Conservation (phyloP, 1,140 invertebrate species). For the Vanessa atalanta region DNA sequence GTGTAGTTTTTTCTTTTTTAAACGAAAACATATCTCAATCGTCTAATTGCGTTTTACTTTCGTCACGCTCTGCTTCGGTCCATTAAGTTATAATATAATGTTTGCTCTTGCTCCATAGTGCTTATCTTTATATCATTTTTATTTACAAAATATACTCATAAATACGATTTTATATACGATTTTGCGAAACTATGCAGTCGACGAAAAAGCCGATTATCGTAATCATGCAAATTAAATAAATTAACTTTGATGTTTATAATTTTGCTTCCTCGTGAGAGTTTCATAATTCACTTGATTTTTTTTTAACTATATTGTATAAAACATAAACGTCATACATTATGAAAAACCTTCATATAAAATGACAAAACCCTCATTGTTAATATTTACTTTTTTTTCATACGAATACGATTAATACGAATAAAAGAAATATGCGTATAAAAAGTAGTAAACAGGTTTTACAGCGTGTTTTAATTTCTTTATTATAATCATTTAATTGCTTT, state of each 20-base stretch:
- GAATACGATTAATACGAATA: neutral
- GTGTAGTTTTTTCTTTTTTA: constrained; percentile 1
- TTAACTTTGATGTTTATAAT: neutral
- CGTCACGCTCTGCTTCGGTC: constrained; percentile 53
- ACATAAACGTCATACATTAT: neutral
- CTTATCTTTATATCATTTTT: constrained; percentile 28
- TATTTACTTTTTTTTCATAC: neutral
- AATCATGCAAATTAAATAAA: constrained; percentile 14
- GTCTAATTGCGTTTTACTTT: constrained; percentile 46
- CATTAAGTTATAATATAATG: constrained; percentile 50
- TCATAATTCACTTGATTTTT: neutral
- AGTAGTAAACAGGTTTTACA: too few species aligned
- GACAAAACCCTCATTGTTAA: too few species aligned
- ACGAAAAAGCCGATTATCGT: constrained; percentile 2
- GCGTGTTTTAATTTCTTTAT: too few species aligned
- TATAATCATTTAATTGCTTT: neutral
- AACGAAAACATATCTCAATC: constrained; percentile 22
- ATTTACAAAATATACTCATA: neutral
- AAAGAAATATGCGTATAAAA: neutral
- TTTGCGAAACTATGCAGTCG: neutral
- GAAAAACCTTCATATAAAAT: too few species aligned
- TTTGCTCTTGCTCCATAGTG: constrained; percentile 39
- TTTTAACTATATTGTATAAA: neutral
- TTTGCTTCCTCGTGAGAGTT: constrained; percentile 11
- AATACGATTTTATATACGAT: neutral